Percentiles rank a stretch among this genome's conserved stretches.
phyloP scores from a whole-genome alignment of 1,140 invertebrate genomes.

The Scaptodrosophila lebanonensis region DNA sequence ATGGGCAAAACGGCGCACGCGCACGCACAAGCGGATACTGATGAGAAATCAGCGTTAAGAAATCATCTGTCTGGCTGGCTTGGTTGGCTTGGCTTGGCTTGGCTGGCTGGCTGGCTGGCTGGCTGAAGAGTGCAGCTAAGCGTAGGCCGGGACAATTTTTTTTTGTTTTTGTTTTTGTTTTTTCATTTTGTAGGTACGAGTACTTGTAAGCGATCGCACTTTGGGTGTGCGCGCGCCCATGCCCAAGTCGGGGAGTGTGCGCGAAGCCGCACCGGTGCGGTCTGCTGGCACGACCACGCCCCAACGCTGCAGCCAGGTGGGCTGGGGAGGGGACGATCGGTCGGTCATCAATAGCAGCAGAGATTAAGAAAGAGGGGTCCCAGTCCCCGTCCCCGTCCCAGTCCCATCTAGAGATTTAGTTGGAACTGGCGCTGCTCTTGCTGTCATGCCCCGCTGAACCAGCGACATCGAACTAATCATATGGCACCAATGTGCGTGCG shows the following conservation, averaged over 20 bases:
- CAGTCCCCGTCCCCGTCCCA: not conserved
- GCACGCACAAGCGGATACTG: conserved; percentile 53
- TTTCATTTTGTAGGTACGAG: too few relatives aligned
- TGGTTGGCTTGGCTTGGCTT: conserved; percentile 1
- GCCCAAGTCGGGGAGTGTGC: conserved; percentile 58
- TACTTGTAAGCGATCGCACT: conserved; percentile 72
- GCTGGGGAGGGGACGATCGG: too few relatives aligned
- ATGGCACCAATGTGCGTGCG: conserved; percentile 66
- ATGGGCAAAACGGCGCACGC: conserved; percentile 15
- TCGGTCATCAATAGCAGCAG: conserved; percentile 74
- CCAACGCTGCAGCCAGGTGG: conserved; percentile 13
- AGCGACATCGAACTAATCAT: conserved; percentile 62
- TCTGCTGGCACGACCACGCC: conserved; percentile 59
- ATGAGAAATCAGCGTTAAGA: conserved; percentile 44
- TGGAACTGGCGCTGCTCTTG: conserved; percentile 20
- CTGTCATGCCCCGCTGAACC: conserved; percentile 49
- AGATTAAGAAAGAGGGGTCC: too few relatives aligned
- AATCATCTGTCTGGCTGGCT: conserved; percentile 21
- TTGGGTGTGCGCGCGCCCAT: conserved; percentile 46
- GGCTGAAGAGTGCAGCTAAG: conserved; percentile 29
- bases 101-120: conserved; percentile 16
- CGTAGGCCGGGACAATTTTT: conserved; percentile 68
- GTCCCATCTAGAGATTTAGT: conserved; percentile 38
- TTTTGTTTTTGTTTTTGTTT: too few relatives aligned
- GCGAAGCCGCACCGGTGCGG: too few relatives aligned